Conservation (phyloP, 2,888 invertebrate genomes). For the Toxonevra muliebris region DNA sequence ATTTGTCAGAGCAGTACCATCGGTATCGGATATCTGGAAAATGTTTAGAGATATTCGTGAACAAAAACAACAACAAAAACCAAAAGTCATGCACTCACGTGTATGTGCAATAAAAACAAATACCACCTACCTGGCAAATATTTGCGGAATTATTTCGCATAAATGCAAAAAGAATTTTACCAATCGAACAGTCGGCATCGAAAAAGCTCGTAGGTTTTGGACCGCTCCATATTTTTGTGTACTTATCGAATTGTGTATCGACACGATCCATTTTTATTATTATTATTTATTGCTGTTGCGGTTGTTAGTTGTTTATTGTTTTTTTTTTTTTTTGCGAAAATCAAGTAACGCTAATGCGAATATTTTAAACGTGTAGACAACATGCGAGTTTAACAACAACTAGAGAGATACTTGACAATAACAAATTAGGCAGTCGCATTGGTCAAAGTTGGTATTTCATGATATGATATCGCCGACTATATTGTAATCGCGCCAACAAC, state of each 20-base stretch:
- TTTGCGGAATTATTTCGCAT: slow-evolving; percentile 57
- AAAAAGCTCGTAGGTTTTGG: slow-evolving; percentile 56
- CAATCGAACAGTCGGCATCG: slow-evolving; percentile 58
- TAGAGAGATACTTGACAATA: slow-evolving; percentile 14
- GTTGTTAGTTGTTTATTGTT: too few relatives aligned
- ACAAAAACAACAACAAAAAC: neutral
- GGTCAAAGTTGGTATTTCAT: slow-evolving; percentile 26
- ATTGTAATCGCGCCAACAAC: too few relatives aligned
- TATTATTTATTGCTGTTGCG: neutral
- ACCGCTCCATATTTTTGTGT: slow-evolving; percentile 59
- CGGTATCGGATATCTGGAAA: slow-evolving; percentile 56
- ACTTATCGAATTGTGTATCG: slow-evolving; percentile 56
- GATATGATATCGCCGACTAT: too few relatives aligned
- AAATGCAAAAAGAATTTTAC: slow-evolving; percentile 57
- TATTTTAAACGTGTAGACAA: slow-evolving; percentile 7
- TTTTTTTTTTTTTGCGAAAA: too few relatives aligned
- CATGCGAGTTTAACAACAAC: slow-evolving; percentile 24
- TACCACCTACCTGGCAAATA: slow-evolving; percentile 51
- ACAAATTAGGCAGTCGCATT: slow-evolving; percentile 13
- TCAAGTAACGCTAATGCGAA: neutral
- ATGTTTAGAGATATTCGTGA: neutral
- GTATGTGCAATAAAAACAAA: neutral
- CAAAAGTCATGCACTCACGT: neutral
- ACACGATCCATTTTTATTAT: slow-evolving; percentile 47
- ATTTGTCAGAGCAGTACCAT: slow-evolving; percentile 55